Conservation (phyloP, 2,113 vertebrate genomes). For the Sebastes schlegelii region DNA sequence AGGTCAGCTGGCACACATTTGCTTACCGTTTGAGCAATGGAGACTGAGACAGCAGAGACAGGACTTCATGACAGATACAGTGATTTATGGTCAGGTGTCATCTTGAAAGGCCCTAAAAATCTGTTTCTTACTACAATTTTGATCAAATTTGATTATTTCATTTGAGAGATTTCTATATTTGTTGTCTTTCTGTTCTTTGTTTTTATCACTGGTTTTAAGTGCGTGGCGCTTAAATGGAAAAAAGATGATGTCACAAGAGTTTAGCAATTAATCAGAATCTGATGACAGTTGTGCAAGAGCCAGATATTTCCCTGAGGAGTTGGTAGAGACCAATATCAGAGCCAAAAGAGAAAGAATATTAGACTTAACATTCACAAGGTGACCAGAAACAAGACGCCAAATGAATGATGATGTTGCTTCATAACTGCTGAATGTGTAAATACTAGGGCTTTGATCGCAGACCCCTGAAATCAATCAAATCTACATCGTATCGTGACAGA, state of each 20-base stretch:
- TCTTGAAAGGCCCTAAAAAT: not conserved
- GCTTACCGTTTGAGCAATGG: not conserved
- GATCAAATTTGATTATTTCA: not conserved
- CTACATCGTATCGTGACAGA: too few relatives aligned
- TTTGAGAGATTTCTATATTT: not conserved
- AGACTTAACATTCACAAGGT: too few relatives aligned
- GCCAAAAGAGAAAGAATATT: too few relatives aligned
- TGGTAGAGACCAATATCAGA: too few relatives aligned
- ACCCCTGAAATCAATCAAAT: too few relatives aligned
- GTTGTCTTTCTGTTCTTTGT: not conserved
- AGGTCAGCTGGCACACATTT: constrained; percentile 28
- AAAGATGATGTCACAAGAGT: not conserved
- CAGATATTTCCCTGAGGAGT: not conserved
- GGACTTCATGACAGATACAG: not conserved
- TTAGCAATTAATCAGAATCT: not conserved
- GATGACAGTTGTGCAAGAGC: not conserved
- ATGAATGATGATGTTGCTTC: too few relatives aligned
- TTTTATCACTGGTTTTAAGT: not conserved
- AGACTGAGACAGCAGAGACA: constrained; percentile 11
- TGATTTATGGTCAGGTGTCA: not conserved
- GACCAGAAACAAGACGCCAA: too few relatives aligned
- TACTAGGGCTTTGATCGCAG: too few relatives aligned
- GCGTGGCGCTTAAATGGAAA: not conserved
- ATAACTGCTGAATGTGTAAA: not conserved
- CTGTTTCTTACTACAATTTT: too few relatives aligned